Base-by-base conservation (phyloP, 2,888 invertebrate species). In the Eupithecia tripunctaria region DNA sequence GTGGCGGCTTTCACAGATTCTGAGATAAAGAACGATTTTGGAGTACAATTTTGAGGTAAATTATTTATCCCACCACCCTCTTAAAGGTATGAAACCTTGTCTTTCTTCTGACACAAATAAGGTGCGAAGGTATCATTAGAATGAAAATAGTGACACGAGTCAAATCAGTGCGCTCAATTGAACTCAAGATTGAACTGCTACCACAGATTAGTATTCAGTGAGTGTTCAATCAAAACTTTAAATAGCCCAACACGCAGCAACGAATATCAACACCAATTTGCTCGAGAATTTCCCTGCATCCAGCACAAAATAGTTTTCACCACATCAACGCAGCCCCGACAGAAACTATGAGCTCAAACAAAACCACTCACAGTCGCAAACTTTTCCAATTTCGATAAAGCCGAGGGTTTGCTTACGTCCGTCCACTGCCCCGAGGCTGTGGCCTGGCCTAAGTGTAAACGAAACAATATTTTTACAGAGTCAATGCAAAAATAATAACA, bases 351-450 rank as follows among this genome's bases (percentile, higher is more conserved):
- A 68, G 69, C 60, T 70, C 56, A 67, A 71, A 72, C 72, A 73
- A 75, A 74, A 64, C 70, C 60, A 66, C 66, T 64, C 71, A 67
- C 67, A 76, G 76, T 76, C 80, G 70, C 73, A 82, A 88, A 88
- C 82, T 88, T 88, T 86, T 86, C 86, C 87, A 88, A 88, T 87
- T 87, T 86, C 68, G 76, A 80, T 80, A 80, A 81, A 79, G 78
- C 79, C 76, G 79, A 82, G 81, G 81, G 80, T 79, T 80, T 73
- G 75, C 75, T 74, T 65, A 69, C 71, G 59, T 66, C 63, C 72
- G 84, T 81, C 81, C 81, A 79, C 21, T 70, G 51, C 63, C 59
- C 60, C 10, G 25, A 18, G 36, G 12, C 62, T 18, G 1, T 7
- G 0, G 10, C 47, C 21, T 21, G 21, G 10, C n/a, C 62, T 29